Evolutionary conservation across 1,140 invertebrate genomes (phyloP).

Genomic region (Lepidurus couesii): DNA sequence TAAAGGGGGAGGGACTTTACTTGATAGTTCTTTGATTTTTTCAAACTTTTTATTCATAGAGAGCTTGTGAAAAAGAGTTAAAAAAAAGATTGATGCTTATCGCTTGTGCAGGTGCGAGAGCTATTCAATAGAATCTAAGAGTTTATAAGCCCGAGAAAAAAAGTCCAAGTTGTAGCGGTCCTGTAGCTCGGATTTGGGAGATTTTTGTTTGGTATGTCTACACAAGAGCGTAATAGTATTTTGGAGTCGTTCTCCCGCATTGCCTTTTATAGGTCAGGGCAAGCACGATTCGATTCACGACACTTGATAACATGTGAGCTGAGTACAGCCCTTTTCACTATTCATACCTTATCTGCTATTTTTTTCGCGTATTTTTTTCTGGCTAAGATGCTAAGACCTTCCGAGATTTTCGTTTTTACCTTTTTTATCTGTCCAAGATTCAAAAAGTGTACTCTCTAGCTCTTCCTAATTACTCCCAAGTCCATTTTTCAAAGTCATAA

Average conservation of each 20-base stretch:
- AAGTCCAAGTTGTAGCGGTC: not conserved
- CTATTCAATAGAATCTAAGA: not conserved
- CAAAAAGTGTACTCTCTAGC: not conserved
- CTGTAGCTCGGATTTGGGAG: not conserved
- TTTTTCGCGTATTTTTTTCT: not conserved
- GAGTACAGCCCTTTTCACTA: conserved; percentile 9
- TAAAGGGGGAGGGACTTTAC: not conserved
- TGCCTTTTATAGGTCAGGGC: conserved; percentile 18
- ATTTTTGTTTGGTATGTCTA: not conserved
- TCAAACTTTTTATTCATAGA: not conserved
- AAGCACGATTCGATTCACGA: conserved; percentile 18
- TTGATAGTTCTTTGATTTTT: not conserved
- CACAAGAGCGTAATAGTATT: not conserved
- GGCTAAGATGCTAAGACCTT: not conserved
- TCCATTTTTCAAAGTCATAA: not conserved
- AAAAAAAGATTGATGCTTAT: conserved; percentile 7
- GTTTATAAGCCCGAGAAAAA: not conserved
- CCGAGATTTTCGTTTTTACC: not conserved
- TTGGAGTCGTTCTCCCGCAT: not conserved
- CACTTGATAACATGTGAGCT: conserved; percentile 17
- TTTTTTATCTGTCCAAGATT: not conserved
- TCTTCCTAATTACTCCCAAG: not conserved
- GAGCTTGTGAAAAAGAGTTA: not conserved
- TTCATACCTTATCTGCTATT: conserved; percentile 2
- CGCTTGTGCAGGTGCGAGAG: not conserved